Conservation (phyloP, 2,113 vertebrate species). For the Brachyhypopomus occidentalis region DNA sequence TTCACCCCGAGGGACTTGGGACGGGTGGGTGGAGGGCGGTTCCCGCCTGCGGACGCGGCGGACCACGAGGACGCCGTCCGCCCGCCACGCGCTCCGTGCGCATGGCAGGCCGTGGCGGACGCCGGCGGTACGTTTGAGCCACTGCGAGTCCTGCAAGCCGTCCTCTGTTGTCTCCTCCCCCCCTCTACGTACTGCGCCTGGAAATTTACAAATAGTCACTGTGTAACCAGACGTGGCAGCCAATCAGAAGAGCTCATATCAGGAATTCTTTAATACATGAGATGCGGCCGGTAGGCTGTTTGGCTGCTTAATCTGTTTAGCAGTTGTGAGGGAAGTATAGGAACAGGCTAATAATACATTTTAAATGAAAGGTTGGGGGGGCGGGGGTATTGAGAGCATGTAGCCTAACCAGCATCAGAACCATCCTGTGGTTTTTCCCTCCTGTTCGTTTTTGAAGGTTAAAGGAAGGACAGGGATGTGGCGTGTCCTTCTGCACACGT, state of each 20-base stretch:
- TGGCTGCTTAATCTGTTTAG: not conserved
- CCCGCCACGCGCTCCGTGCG: constrained; percentile 32
- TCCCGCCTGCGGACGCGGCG: too few relatives aligned
- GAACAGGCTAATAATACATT: not conserved
- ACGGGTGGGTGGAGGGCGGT: too few relatives aligned
- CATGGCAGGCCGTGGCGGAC: constrained; percentile 51
- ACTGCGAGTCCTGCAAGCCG: too few relatives aligned
- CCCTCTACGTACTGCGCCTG: not conserved
- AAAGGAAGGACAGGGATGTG: too few relatives aligned
- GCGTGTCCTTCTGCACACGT: too few relatives aligned
- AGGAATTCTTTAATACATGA: not conserved
- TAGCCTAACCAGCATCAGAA: too few relatives aligned
- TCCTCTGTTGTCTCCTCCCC: constrained; percentile 1
- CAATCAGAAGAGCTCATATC: not conserved
- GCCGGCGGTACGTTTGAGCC: not conserved
- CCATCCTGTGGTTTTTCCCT: too few relatives aligned
- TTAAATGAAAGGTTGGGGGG: not conserved
- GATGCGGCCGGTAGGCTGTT: not conserved
- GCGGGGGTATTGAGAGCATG: too few relatives aligned
- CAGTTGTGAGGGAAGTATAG: constrained; percentile 20
- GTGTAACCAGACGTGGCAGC: not conserved
- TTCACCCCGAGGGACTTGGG: too few relatives aligned
- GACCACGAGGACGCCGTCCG: not conserved
- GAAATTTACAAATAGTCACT: constrained; percentile 13
- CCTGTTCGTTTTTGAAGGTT: too few relatives aligned